phyloP scores from a whole-genome alignment of 1,140 invertebrate genomes.

The Zaprionus tsacasi region DNA sequence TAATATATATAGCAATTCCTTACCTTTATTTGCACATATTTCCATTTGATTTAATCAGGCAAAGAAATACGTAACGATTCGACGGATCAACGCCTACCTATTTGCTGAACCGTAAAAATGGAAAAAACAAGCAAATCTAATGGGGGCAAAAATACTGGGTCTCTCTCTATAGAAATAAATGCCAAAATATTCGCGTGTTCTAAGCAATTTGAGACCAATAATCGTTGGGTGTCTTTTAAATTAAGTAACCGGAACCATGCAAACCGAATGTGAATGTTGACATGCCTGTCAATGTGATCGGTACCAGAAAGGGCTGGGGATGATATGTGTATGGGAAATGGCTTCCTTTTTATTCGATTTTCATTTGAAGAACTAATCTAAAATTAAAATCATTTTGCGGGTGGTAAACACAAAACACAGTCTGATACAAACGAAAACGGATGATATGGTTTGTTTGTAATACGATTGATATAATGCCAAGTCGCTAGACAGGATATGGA shows the following conservation, averaged over 20 bases:
- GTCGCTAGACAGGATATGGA: conserved; percentile 19
- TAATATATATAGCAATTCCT: not conserved
- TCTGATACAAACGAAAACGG: conserved; percentile 28
- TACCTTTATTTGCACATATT: conserved; percentile 2
- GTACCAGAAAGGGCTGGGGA: not conserved
- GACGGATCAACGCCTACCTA: conserved; percentile 75
- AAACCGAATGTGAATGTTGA: conserved; percentile 62
- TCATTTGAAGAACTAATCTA: conserved; percentile 63
- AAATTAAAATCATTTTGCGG: conserved; percentile 75
- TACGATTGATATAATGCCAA: conserved; percentile 57
- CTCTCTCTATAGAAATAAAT: conserved; percentile 29
- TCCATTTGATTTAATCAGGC: conserved; percentile 27
- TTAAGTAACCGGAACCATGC: conserved; percentile 78
- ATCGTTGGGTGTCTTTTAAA: conserved; percentile 82
- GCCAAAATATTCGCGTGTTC: conserved; percentile 67
- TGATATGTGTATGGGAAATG: conserved; percentile 37
- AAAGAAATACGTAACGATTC: conserved; percentile 45
- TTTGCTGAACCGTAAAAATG: conserved; percentile 58
- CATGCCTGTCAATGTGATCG: conserved; percentile 49
- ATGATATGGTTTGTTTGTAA: conserved; percentile 40
- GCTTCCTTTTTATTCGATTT: conserved; percentile 31
- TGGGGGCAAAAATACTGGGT: conserved; percentile 16
- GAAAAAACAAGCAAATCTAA: conserved; percentile 34
- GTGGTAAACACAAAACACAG: conserved; percentile 35
- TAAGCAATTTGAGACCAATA: conserved; percentile 79